Evolutionary conservation across 2,797 vertebrate species (phyloP), one percentile per base, ranked within the genome.

Genomic region (Euthynnus affinis): DNA sequence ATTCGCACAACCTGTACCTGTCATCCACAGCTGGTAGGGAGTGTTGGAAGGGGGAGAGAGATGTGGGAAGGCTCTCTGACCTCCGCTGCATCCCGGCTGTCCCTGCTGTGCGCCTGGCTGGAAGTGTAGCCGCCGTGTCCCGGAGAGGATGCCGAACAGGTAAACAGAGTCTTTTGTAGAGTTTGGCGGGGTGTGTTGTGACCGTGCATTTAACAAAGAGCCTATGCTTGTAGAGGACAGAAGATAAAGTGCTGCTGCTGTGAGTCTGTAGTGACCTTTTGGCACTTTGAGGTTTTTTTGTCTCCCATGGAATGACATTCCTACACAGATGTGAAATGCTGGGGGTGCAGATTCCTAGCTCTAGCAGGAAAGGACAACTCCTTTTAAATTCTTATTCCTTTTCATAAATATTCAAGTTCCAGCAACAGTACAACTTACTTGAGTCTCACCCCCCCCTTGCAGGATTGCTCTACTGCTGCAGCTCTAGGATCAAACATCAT

Each of bases 121-220:
- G 79, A 84, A 78, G 84, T 40, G 82, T 81, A 87, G 68, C 72
- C 23, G 64, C 85, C 22, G 80, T 34, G 87, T 87, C 81, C 85
- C 56, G 76, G 46, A 71, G 88, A 93, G 87, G 89, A 93, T 91
- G 90, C 77, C 70, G 82, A 88, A 75, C 88, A 93, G 94, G 93
- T 94, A 91, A 80, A 49, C 57, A 48, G 2, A 63, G 6, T 62
- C 15, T 73, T 7, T 3, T 44, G 14, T n/a, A 15, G 27, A 66
- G 6, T 63, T 80, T 25, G 13, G 40, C 40, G 4, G 40, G 40
- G 12, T 13, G 40, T 53, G 20, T 15, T 20, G 14, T 6, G 48
- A 46, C 9, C 1, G 7, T 3, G 6, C 7, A 12, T 52, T 14
- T 32, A 9, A 7, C n/a, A 9, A n/a, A 17, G 2, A 4, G 9